Conservation (phyloP, 1,140 invertebrate genomes). For the Papilio polyxenes region DNA sequence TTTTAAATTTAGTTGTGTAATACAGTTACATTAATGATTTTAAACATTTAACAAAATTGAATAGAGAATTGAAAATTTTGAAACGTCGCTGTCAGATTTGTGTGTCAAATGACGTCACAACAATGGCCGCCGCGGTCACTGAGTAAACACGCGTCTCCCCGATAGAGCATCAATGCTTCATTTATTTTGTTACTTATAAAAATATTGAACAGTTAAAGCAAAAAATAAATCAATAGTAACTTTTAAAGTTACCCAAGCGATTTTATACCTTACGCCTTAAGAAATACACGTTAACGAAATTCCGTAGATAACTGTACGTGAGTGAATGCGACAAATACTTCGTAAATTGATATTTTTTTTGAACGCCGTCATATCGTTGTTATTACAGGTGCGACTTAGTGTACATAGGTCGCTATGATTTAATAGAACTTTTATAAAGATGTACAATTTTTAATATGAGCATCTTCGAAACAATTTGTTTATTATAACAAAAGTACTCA, state of each 20-base stretch:
- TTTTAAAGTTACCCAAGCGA: not conserved
- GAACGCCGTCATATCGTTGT: conserved; percentile 21
- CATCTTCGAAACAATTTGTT: not conserved
- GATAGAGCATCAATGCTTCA: conserved; percentile 34
- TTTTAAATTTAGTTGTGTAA: too few species aligned
- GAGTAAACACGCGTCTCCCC: conserved; percentile 34
- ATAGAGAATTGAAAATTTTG: not conserved
- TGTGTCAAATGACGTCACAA: not conserved
- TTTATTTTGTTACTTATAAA: conserved; percentile 39
- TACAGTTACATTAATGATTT: not conserved
- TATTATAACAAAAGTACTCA: not conserved
- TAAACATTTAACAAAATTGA: not conserved
- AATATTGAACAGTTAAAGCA: conserved; percentile 27
- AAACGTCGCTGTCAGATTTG: conserved; percentile 33
- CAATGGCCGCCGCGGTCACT: conserved; percentile 33
- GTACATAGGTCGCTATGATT: conserved; percentile 10
- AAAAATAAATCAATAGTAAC: conserved; percentile 18
- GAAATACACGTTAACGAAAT: not conserved
- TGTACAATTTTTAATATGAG: not conserved
- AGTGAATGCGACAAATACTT: conserved; percentile 36
- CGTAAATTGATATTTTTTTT: conserved; percentile 28
- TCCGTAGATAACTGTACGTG: conserved; percentile 35
- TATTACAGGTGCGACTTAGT: conserved; percentile 30
- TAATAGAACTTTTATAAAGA: conserved; percentile 6
- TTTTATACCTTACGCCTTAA: conserved; percentile 16